phyloP scores from a whole-genome alignment of 2,113 vertebrate species.

The Pholis gunnellus region DNA sequence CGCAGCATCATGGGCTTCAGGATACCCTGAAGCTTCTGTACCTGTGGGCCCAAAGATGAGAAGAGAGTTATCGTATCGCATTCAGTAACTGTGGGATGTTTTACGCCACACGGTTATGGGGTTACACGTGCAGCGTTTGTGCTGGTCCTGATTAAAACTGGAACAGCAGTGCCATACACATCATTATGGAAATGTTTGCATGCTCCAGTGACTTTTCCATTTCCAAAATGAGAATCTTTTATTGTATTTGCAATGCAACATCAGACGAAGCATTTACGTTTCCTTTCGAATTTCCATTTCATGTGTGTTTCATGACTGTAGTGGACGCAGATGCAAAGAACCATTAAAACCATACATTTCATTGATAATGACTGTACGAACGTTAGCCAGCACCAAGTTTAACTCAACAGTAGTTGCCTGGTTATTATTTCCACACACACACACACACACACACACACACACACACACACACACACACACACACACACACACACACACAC shows the following conservation, averaged over 20 bases:
- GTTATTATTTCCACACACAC: conserved; percentile 8
- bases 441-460: too few species aligned
- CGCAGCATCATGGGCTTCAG: conserved; percentile 99
- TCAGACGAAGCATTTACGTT: background rate
- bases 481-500: too few species aligned
- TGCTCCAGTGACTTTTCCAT: background rate
- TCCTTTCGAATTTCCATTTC: background rate
- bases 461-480: too few species aligned
- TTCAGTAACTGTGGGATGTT: background rate
- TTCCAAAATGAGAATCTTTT: background rate
- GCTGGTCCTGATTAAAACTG: background rate
- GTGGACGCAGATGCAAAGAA: background rate
- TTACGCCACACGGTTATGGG: background rate
- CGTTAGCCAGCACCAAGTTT: background rate
- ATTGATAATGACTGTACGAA: background rate
- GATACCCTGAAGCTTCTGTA: conserved; percentile 97
- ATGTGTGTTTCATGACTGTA: background rate
- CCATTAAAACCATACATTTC: conserved; percentile 2
- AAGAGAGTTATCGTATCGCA: background rate
- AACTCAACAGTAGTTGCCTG: background rate
- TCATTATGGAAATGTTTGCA: too few species aligned
- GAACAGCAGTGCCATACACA: background rate
- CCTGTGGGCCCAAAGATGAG: conserved; percentile 79
- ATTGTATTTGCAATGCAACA: background rate
- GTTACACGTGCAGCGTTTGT: background rate